A percentile compares a stretch with the other conserved stretches of the same genome.
Conservation (phyloP, 1,140 invertebrate genomes). For the Plutomurus gul region DNA sequence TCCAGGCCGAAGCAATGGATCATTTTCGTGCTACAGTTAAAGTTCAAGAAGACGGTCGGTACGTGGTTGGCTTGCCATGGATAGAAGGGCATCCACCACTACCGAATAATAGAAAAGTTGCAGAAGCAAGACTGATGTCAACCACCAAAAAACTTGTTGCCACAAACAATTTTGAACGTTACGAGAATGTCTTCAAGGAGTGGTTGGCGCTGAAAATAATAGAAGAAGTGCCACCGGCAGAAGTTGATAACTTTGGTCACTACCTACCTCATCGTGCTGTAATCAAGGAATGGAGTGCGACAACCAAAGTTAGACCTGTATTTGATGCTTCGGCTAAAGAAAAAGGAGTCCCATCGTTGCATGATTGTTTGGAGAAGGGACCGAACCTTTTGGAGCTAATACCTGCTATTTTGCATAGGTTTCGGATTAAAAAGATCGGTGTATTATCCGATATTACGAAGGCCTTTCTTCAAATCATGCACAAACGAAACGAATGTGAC, state of each 20-base stretch:
- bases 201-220: slow-evolving; percentile 55
- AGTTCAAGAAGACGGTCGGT: slow-evolving; percentile 52
- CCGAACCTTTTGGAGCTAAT: slow-evolving; percentile 53
- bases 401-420: slow-evolving; percentile 45
- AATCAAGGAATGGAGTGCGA: slow-evolving; percentile 47
- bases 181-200: slow-evolving; percentile 55
- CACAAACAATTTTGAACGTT: slow-evolving; percentile 52
- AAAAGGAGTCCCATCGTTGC: slow-evolving; percentile 52
- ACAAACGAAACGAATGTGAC: slow-evolving; percentile 22
- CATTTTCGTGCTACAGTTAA: slow-evolving; percentile 55
- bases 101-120: slow-evolving; percentile 50
- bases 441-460: slow-evolving; percentile 54
- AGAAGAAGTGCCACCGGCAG: slow-evolving; percentile 52
- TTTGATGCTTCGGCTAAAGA: slow-evolving; percentile 56
- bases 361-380: slow-evolving; percentile 56
- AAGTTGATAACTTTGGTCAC: slow-evolving; percentile 47
- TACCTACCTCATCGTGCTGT: slow-evolving; percentile 56
- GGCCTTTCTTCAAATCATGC: slow-evolving; percentile 49
- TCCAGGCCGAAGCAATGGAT: slow-evolving; percentile 47
- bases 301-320: slow-evolving; percentile 56
- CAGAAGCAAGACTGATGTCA: slow-evolving; percentile 46
- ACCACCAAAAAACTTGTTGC: slow-evolving; percentile 52
- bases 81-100: slow-evolving; percentile 52
- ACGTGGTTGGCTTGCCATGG: slow-evolving; percentile 56
- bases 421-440: slow-evolving; percentile 39